phyloP scores from a whole-genome alignment of 2,888 invertebrate species.

The Coenonympha glycerion region DNA sequence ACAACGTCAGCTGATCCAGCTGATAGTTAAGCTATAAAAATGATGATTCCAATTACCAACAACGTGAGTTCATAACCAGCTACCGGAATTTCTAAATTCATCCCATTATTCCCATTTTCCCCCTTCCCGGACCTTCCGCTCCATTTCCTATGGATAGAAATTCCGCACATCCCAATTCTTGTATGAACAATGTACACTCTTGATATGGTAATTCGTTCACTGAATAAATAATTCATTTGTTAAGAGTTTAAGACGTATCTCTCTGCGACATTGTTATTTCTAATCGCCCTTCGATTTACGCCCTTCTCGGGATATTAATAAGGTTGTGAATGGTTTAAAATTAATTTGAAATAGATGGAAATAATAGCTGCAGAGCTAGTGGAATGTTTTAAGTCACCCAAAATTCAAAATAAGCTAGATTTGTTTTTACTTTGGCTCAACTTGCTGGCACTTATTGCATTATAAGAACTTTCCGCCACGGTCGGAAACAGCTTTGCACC shows the following conservation, averaged over 20 bases:
- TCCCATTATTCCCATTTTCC: too few relatives aligned
- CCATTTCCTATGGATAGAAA: slow-evolving; percentile 8
- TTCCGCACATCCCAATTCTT: slow-evolving; percentile 25
- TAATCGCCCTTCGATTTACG: background rate
- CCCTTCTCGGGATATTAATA: slow-evolving; percentile 33
- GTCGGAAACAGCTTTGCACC: too few relatives aligned
- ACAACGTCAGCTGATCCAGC: too few relatives aligned
- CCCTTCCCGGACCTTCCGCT: background rate
- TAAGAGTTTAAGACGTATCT: slow-evolving; percentile 66
- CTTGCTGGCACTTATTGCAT: too few relatives aligned
- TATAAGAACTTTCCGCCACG: background rate
- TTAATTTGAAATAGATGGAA: slow-evolving; percentile 12
- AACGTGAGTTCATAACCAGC: background rate
- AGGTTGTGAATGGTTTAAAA: slow-evolving; percentile 24
- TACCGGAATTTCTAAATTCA: background rate
- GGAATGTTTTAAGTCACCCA: background rate
- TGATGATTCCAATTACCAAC: too few relatives aligned
- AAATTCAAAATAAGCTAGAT: too few relatives aligned
- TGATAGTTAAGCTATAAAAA: too few relatives aligned
- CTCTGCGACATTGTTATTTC: slow-evolving; percentile 52
- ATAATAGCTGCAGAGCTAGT: background rate
- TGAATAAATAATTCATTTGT: slow-evolving; percentile 73
- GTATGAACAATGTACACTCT: too few relatives aligned
- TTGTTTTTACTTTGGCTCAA: background rate
- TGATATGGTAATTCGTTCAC: slow-evolving; percentile 70